Evolutionary conservation across 1,140 invertebrate species (phyloP).

Genomic region (Rhagoletis zephyria): DNA sequence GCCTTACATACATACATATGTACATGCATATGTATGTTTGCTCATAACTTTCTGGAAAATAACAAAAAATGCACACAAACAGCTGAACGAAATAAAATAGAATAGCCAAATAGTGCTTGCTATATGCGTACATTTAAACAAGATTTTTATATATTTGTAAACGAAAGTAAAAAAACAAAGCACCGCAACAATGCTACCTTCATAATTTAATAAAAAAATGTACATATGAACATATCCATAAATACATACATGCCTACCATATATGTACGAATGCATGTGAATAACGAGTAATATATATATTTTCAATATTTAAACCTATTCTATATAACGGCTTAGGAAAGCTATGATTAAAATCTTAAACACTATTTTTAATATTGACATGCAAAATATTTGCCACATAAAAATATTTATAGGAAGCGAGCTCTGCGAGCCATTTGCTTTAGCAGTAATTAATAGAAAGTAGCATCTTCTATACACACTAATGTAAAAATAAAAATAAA

Average conservation of each 20-base stretch:
- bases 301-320: too few species aligned
- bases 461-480: too few species aligned
- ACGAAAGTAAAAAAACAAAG: not conserved
- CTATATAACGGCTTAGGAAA: too few species aligned
- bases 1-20: not conserved
- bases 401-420: too few species aligned
- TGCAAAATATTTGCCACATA: too few species aligned
- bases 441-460: too few species aligned
- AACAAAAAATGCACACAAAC: not conserved
- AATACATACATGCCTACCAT: not conserved
- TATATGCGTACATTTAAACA: not conserved
- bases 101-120: not conserved
- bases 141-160: not conserved
- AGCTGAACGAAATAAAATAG: not conserved
- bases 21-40: not conserved
- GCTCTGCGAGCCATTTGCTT: too few species aligned
- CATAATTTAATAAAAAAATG: slow-evolving; percentile 7
- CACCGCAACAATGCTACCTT: slow-evolving; percentile 9
- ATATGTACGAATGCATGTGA: not conserved
- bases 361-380: too few species aligned
- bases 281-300: too few species aligned
- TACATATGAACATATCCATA: not conserved
- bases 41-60: not conserved
- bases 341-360: too few species aligned
- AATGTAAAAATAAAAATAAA: too few species aligned